Base-by-base conservation (phyloP, 1,140 invertebrate genomes). In the Bacillus rossius region DNA sequence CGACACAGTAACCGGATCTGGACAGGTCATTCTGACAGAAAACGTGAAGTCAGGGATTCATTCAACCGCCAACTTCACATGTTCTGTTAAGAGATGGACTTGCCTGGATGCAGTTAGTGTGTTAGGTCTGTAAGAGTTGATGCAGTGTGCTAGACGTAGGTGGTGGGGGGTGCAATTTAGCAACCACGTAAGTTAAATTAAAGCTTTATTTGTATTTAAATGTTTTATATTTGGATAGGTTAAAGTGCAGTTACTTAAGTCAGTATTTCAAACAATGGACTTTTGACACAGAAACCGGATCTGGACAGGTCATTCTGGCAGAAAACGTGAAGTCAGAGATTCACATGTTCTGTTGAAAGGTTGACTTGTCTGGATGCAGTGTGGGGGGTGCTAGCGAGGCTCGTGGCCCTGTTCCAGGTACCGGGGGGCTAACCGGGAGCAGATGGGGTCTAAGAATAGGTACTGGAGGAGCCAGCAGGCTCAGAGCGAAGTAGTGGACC, bases 361-460 rank as follows among this genome's bases (percentile, higher is more conserved):
- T 17, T 45, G 17, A 45, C 43, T 45, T 22, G 43, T 20, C 8
- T 20, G 43, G 17, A 45, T 45, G n/a, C 23, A 2, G 19, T 20
- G 43, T 10, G 10, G 43, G 17, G 23, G 43, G n/a, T 20, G 23
- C n/a, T 22, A 45, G 10, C 8, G 25, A 10, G 37, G 8, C 10
- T 51, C 16, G 8, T 16, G 16, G 13, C 37, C 22, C 45, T 48
- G 13, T 49, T 42, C 10, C 20, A 57, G 55, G 55, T 57, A 57
- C 55, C 48, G 41, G 43, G 55, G 55, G 25, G 55, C 5, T 8
- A 25, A 57, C 13, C 23, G 55, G 8, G 55, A 57, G n/a, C 41
- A 57, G 19, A 37, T 57, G 23, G 26, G 16, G n/a, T 8, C 17
- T 3, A 57, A 57, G 41, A 57, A 14, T 22, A 43, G 55, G 5